These are phyloP conservation scores for Phataginus tetradactyla DNA, from an alignment of 2,797 vertebrate genomes.

Conservation along the genomic window DNA sequence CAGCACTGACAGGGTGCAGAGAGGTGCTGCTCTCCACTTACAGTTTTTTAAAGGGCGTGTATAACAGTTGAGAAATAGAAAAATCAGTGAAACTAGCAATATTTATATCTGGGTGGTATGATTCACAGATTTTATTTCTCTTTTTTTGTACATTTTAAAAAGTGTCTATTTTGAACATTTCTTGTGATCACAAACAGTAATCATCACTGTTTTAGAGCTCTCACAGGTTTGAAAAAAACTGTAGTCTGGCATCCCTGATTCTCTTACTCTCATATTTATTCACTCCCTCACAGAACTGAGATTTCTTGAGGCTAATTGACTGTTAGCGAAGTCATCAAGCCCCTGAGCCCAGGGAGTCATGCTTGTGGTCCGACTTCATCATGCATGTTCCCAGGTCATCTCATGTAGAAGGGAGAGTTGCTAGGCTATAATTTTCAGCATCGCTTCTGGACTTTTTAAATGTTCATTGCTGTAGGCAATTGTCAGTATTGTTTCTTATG, in stretches of 20 bases:
- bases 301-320: not conserved
- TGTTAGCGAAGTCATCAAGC: accelerated
- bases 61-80: not conserved
- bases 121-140: not conserved
- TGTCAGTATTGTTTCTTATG: not conserved
- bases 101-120: not conserved
- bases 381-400: accelerated
- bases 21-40: too few species aligned
- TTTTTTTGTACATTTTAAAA: not conserved
- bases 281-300: not conserved
- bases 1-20: too few species aligned
- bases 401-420: accelerated
- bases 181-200: not conserved
- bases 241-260: not conserved
- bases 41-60: not conserved
- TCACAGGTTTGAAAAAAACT: not conserved
- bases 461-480: not conserved
- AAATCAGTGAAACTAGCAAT: not conserved
- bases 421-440: not conserved
- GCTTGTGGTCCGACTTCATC: not conserved
- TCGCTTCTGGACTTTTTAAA: not conserved
- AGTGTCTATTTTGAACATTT: not conserved
- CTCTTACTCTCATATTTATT: not conserved
- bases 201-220: not conserved
- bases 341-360: accelerated